These are phyloP conservation scores for Reinhardtius hippoglossoides DNA, from an alignment of 2,113 vertebrate species.

Conservation along the genomic window DNA sequence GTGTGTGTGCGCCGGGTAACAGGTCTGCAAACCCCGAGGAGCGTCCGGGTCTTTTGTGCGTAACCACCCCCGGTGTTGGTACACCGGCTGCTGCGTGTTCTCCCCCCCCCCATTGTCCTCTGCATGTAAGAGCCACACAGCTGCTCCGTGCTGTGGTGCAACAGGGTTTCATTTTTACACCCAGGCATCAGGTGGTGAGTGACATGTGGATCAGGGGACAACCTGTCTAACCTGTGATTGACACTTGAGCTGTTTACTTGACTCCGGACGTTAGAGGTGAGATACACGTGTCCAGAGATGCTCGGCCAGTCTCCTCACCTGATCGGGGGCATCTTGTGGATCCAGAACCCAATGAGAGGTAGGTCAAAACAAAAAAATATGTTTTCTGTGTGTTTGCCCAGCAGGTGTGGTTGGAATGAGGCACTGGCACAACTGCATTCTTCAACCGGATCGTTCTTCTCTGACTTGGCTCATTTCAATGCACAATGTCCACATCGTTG, in stretches of 20 bases:
- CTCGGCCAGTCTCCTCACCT: slow-evolving; percentile 81
- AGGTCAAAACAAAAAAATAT: slow-evolving; percentile 12
- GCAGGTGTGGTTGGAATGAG: slow-evolving; percentile 56
- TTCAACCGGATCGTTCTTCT: slow-evolving; percentile 28
- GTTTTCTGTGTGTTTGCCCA: slow-evolving; percentile 2
- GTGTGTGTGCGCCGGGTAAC: slow-evolving; percentile 52
- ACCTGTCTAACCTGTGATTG: slow-evolving; percentile 11
- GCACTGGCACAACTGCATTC: slow-evolving; percentile 35
- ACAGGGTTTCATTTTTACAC: not conserved
- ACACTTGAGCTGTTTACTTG: not conserved
- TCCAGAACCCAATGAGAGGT: slow-evolving; percentile 85
- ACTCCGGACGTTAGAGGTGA: slow-evolving; percentile 3
- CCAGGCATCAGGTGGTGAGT: not conserved
- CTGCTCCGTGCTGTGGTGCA: not conserved
- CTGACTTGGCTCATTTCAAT: slow-evolving; percentile 6
- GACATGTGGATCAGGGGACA: not conserved
- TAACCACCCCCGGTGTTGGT: too few relatives aligned
- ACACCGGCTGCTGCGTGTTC: slow-evolving; percentile 13
- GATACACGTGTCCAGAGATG: slow-evolving; percentile 62
- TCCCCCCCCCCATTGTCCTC: not conserved
- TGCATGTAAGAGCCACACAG: not conserved
- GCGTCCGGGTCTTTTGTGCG: slow-evolving; percentile 1
- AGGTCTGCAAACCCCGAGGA: slow-evolving; percentile 40
- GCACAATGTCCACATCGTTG: not conserved
- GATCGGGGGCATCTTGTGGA: slow-evolving; percentile 82